Evolutionary conservation across 2,113 vertebrate genomes (phyloP).

Genomic region (Crotalus horridus): DNA sequence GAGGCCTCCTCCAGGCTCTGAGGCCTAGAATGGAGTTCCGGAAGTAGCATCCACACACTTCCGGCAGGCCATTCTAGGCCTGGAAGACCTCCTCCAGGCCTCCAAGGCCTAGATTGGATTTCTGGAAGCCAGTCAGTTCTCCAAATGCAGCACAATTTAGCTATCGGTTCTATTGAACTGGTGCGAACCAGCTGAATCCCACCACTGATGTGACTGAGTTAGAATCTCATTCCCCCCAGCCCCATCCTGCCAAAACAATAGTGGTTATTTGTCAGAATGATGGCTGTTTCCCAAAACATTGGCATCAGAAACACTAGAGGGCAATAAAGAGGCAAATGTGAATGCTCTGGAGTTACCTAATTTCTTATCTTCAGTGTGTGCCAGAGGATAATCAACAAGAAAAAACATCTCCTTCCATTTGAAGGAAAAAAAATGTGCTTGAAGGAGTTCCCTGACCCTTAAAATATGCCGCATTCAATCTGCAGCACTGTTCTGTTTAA

Average conservation of each 20-base stretch:
- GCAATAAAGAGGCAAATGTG: not conserved
- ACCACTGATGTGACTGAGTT: not conserved
- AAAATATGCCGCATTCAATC: not conserved
- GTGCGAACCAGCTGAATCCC: too few species aligned
- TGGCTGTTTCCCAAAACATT: not conserved
- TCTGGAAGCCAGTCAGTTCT: too few species aligned
- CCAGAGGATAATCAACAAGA: not conserved
- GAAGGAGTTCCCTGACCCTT: slow-evolving; percentile 3
- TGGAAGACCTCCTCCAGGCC: too few species aligned
- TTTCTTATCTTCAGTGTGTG: not conserved
- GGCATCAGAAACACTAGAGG: not conserved
- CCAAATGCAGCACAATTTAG: too few species aligned
- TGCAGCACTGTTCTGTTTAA: not conserved
- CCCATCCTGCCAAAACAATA: not conserved
- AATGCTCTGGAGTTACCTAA: not conserved
- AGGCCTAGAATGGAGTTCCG: too few species aligned
- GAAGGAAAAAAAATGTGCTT: not conserved
- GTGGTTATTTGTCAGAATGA: not conserved
- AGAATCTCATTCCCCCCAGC: not conserved
- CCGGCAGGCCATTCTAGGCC: too few species aligned
- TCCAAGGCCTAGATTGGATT: too few species aligned
- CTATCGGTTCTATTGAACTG: too few species aligned
- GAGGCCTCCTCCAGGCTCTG: too few species aligned
- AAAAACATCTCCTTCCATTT: not conserved
- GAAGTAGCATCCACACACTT: too few species aligned